Conservation (phyloP, 2,888 invertebrate genomes). For the Pollenia labialis region DNA sequence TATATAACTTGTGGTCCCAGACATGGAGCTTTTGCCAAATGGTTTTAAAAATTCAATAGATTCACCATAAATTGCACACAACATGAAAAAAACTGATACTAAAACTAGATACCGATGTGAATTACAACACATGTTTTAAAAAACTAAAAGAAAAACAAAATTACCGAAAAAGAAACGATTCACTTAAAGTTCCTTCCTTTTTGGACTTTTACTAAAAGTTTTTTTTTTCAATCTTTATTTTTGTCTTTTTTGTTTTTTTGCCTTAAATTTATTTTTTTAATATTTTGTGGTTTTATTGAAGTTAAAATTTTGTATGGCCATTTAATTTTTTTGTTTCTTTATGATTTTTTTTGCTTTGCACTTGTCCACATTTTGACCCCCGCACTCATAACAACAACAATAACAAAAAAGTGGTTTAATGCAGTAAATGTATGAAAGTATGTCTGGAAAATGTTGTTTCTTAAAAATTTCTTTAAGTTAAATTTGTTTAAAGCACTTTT, state of each 20-base stretch:
- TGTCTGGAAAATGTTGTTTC: neutral
- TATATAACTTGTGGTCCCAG: slow-evolving; percentile 7
- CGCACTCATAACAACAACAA: neutral
- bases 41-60: slow-evolving; percentile 38
- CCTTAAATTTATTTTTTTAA: slow-evolving; percentile 1
- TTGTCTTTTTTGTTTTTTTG: neutral
- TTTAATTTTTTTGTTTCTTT: slow-evolving; percentile 2
- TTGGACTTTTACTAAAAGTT: slow-evolving; percentile 17
- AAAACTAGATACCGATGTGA: slow-evolving; percentile 51
- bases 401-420: neutral
- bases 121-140: slow-evolving; percentile 53
- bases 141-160: neutral
- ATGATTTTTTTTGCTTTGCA: neutral
- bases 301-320: neutral
- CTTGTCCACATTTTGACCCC: slow-evolving; percentile 16
- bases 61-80: slow-evolving; percentile 39
- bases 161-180: slow-evolving; percentile 2
- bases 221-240: neutral
- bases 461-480: neutral
- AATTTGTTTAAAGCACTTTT: slow-evolving; percentile 5
- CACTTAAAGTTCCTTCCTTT: slow-evolving; percentile 28
- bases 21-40: neutral
- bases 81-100: slow-evolving; percentile 4
- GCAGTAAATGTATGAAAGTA: neutral
- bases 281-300: neutral